Evolutionary conservation across 2,888 invertebrate species (phyloP).

Genomic region (Acrobeloides nanus): DNA sequence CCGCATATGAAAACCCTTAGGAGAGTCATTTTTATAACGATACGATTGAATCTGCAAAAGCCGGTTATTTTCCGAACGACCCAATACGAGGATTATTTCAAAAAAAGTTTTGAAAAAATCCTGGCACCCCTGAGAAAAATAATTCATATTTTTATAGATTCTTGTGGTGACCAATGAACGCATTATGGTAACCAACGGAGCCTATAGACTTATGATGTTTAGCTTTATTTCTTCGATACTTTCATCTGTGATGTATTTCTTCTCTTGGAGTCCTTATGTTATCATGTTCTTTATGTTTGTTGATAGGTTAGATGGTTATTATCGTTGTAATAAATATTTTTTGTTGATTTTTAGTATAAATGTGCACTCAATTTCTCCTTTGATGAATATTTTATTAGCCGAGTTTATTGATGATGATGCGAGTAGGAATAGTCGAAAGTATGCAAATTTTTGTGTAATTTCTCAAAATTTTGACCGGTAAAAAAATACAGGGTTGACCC

Average conservation of each 20-base stretch:
- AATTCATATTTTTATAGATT: slow-evolving; percentile 20
- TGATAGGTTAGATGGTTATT: slow-evolving; percentile 29
- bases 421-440: slow-evolving; percentile 24
- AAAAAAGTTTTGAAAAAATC: too few relatives aligned
- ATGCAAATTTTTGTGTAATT: too few relatives aligned
- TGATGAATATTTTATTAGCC: slow-evolving; percentile 51
- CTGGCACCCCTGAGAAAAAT: slow-evolving; percentile 6
- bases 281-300: slow-evolving; percentile 49
- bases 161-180: slow-evolving; percentile 40
- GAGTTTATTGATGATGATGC: slow-evolving; percentile 52
- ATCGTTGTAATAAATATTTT: slow-evolving; percentile 7
- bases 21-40: not conserved
- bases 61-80: too few relatives aligned
- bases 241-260: slow-evolving; percentile 31
- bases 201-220: slow-evolving; percentile 28
- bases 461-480: too few relatives aligned
- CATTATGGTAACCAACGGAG: slow-evolving; percentile 29
- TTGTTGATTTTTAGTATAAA: slow-evolving; percentile 29
- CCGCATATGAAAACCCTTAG: too few relatives aligned
- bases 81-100: too few relatives aligned
- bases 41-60: not conserved
- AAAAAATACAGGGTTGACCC: too few relatives aligned
- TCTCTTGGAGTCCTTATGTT: slow-evolving; percentile 32
- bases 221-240: slow-evolving; percentile 34
- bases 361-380: slow-evolving; percentile 46